phyloP scores from a whole-genome alignment of 2,797 vertebrate species.

The Trematomus bernacchii region DNA sequence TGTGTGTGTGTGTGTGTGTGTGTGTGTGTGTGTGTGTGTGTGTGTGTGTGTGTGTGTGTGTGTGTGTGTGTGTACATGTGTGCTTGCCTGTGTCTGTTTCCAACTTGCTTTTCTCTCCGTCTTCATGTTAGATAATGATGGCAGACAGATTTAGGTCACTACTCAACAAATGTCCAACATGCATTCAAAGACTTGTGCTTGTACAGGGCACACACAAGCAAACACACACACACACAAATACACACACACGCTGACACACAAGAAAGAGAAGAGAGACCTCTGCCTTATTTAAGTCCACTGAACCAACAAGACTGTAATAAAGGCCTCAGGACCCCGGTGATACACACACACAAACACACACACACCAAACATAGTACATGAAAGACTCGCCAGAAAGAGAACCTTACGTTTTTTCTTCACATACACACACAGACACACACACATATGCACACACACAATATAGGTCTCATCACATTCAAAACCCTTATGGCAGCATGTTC shows the following conservation, averaged over 20 bases:
- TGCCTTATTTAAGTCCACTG: conserved; percentile 70
- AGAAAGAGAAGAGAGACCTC: conserved; percentile 50
- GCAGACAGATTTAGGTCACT: conserved; percentile 84
- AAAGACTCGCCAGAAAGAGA: conserved; percentile 55
- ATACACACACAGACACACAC: conserved; percentile 2
- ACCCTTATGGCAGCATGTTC: conserved; percentile 79
- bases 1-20: conserved; percentile 4
- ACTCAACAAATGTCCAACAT: conserved; percentile 77
- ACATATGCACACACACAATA: conserved; percentile 25
- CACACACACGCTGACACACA: conserved; percentile 13
- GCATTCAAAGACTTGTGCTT: conserved; percentile 64
- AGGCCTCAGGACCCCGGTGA: conserved; percentile 60
- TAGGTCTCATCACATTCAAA: conserved; percentile 66
- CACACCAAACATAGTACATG: conserved; percentile 38
- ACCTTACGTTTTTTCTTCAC: conserved; percentile 45
- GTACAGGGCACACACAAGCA: conserved; percentile 10
- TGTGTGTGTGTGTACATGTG: conserved; percentile 5
- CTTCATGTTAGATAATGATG: conserved; percentile 80
- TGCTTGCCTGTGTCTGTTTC: conserved; percentile 38
- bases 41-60: conserved; percentile 12
- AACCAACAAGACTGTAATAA: conserved; percentile 68
- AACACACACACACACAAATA: background rate
- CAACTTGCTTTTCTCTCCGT: conserved; percentile 60
- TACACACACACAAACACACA: conserved; percentile 44
- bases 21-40: conserved; percentile 3